Evolutionary conservation across 2,113 vertebrate genomes (phyloP), one percentile per base, ranked within the genome.

Genomic region (Dicerorhinus sumatrensis): DNA sequence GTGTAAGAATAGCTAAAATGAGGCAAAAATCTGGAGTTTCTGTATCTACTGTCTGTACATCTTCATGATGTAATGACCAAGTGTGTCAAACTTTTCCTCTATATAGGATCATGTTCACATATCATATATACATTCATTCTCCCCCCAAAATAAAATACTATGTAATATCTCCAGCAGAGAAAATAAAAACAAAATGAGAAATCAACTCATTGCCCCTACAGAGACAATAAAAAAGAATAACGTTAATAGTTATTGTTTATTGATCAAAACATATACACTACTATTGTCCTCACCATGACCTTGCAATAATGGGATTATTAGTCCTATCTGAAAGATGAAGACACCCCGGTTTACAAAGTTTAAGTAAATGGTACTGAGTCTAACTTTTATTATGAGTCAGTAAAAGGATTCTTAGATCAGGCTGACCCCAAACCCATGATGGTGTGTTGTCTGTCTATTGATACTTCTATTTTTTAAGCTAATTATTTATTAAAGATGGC

Each of bases 131-230:
- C 67, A 39, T 33, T 63, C 10, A 36, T 82, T 80, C 14, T 31
- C 25, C 12, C 13, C 23, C 16, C 4, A 16, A 67, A 77, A 93
- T 72, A 60, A 79, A 86, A 72, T 33, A 27, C 20, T 36, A 94
- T 21, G 27, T 46, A 82, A 33, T 21, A 60, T 25, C 25, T 31
- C 84, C 46, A 75, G 12, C 17, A 48, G 23, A 65, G 9, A 75
- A 75, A 73, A 92, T 58, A 65, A 92, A 85, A 91, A 27, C 21
- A 31, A 62, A 88, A 77, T 2, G 36, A 31, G n/a, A 95, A 91
- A 62, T 31, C 25, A 84, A 42, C 54, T 39, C 3, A 8, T 76
- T 51, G 13, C 27, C 10, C 36, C 10, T 56, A 17, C 14, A 80
- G 25, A 51, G 27, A 91, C 17, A 69, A 77, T 10, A 51, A 91